phyloP scores from a whole-genome alignment of 2,888 invertebrate species.

The Papilio gigon region DNA sequence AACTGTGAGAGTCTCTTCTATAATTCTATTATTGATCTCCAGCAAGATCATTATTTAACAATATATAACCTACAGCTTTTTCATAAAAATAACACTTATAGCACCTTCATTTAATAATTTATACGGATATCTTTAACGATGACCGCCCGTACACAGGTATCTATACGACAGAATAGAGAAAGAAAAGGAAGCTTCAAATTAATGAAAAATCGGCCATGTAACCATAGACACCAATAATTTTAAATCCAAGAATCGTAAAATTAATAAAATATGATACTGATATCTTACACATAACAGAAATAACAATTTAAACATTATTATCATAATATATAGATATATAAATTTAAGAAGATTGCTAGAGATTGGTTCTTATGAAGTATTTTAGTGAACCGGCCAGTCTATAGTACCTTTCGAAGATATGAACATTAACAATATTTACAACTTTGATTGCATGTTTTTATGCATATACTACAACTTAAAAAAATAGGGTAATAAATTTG shows the following conservation, averaged over 20 bases:
- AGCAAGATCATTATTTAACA: constrained; percentile 93
- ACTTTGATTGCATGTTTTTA: background rate
- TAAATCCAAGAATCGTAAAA: background rate
- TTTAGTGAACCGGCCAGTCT: background rate
- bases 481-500: background rate
- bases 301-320: background rate
- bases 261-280: background rate
- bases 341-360: background rate
- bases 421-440: background rate
- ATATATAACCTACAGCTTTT: constrained; percentile 81
- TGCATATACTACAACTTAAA: background rate
- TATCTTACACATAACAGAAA: background rate
- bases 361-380: background rate
- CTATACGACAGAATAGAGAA: constrained; percentile 75
- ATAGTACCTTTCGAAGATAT: background rate
- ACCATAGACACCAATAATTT: constrained; percentile 56
- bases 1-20: constrained; percentile 97
- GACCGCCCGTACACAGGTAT: constrained; percentile 75
- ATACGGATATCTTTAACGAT: constrained; percentile 74
- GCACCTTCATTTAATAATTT: constrained; percentile 82
- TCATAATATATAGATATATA: background rate
- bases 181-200: constrained; percentile 74
- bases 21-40: constrained; percentile 99
- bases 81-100: constrained; percentile 81
- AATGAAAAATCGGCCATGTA: constrained; percentile 72